Conservation (phyloP, 2,797 vertebrate species). For the Falco columbarius region DNA sequence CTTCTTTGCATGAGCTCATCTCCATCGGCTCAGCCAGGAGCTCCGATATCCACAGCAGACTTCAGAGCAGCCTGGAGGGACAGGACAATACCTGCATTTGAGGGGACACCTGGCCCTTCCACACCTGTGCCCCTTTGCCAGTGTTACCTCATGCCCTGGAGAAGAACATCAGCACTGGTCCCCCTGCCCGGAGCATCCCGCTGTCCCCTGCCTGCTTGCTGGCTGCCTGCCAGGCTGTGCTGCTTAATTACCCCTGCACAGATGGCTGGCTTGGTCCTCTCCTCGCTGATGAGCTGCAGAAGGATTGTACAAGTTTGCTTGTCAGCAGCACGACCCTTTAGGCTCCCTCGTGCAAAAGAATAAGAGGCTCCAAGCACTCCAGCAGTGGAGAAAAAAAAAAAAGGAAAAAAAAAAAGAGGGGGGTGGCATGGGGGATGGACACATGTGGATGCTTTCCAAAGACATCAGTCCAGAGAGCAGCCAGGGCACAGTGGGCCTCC, state of each 20-base stretch:
- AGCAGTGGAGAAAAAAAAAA: background rate
- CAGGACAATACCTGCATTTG: accelerated
- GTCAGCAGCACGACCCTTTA: background rate
- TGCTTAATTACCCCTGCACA: background rate
- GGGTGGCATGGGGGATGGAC: too few species aligned
- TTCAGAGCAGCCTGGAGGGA: background rate
- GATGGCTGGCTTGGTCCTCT: background rate
- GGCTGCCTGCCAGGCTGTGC: background rate
- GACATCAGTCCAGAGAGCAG: background rate
- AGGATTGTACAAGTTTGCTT: background rate
- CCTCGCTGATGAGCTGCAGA: background rate
- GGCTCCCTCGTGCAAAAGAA: background rate
- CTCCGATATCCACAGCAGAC: background rate
- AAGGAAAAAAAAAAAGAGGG: too few species aligned
- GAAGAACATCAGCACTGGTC: background rate
- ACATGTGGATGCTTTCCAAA: background rate
- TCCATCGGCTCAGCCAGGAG: background rate
- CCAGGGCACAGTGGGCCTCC: background rate
- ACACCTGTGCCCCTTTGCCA: background rate
- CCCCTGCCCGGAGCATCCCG: background rate
- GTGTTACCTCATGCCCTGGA: accelerated
- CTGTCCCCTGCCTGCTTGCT: background rate
- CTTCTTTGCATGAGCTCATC: background rate
- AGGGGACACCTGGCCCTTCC: background rate
- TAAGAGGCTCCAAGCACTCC: background rate